phyloP scores from a whole-genome alignment of 1,140 invertebrate genomes.

The Drosophila pruinosa region DNA sequence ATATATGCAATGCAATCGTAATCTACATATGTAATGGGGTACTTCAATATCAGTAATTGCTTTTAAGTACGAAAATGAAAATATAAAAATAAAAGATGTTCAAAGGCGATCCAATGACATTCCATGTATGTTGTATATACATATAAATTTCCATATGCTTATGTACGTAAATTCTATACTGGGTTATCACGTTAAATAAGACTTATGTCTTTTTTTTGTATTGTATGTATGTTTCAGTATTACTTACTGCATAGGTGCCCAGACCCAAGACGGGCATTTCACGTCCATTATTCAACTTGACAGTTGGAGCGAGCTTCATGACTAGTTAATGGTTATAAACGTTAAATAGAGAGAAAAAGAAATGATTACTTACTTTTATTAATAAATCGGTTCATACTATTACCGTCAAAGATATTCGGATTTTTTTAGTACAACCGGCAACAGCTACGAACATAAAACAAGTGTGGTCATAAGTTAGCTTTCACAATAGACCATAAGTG shows the following conservation, averaged over 20 bases:
- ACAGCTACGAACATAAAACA: not conserved
- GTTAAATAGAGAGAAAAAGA: not conserved
- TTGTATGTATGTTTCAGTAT: not conserved
- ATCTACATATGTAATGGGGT: not conserved
- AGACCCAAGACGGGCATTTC: slow-evolving; percentile 86
- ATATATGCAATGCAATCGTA: too few relatives aligned
- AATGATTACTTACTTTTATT: not conserved
- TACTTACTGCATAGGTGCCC: slow-evolving; percentile 86
- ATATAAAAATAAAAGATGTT: too few relatives aligned
- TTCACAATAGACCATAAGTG: too few relatives aligned
- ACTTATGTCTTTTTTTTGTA: too few relatives aligned
- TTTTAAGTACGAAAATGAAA: too few relatives aligned
- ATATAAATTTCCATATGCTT: too few relatives aligned
- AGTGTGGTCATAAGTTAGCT: not conserved
- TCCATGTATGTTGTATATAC: too few relatives aligned
- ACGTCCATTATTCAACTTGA: slow-evolving; percentile 84
- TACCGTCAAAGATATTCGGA: not conserved
- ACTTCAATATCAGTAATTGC: too few relatives aligned
- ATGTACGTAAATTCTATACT: too few relatives aligned
- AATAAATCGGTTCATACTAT: slow-evolving; percentile 1
- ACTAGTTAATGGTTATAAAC: not conserved
- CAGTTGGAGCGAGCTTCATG: slow-evolving; percentile 73
- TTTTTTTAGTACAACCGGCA: not conserved
- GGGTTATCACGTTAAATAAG: too few relatives aligned
- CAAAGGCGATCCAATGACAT: too few relatives aligned